These are phyloP conservation scores for Thymallus thymallus DNA, from an alignment of 2,113 vertebrate species.

Conservation along the genomic window DNA sequence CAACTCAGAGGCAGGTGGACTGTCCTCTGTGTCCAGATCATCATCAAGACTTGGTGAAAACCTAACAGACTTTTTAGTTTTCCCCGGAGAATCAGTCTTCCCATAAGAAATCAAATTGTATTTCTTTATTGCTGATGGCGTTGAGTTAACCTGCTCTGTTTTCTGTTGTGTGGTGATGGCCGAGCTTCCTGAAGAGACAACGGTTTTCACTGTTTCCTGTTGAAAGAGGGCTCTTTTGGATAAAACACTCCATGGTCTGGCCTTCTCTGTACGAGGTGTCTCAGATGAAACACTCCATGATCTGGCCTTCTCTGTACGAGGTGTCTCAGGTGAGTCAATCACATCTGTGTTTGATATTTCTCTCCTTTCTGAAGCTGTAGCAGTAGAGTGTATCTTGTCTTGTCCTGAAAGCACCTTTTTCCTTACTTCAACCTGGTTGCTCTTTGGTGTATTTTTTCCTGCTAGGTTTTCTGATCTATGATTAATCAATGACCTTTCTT, in stretches of 20 bases:
- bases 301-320: slow-evolving; percentile 27
- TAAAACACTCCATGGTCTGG: slow-evolving; percentile 21
- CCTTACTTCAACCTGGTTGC: slow-evolving; percentile 5
- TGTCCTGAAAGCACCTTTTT: slow-evolving; percentile 17
- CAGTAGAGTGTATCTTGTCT: slow-evolving; percentile 9
- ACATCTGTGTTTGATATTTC: slow-evolving; percentile 9
- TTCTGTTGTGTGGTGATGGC: slow-evolving; percentile 10
- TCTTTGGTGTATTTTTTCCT: slow-evolving; percentile 16
- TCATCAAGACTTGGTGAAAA: slow-evolving; percentile 53
- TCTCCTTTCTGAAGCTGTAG: slow-evolving; percentile 3
- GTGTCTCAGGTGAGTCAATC: slow-evolving; percentile 11
- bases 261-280: slow-evolving; percentile 19
- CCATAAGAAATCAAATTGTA: neutral
- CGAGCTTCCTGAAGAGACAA: slow-evolving; percentile 12
- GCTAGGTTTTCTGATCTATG: slow-evolving; percentile 15
- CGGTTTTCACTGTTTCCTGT: neutral
- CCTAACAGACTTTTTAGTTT: slow-evolving; percentile 60
- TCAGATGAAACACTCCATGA: slow-evolving; percentile 12
- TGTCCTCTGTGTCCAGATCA: neutral
- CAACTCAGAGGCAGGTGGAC: slow-evolving; percentile 5
- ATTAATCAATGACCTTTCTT: neutral
- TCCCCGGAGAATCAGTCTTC: slow-evolving; percentile 11
- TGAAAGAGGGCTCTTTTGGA: slow-evolving; percentile 30
- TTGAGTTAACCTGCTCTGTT: slow-evolving; percentile 4
- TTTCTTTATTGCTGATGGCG: slow-evolving; percentile 10